Conservation (phyloP, 2,113 vertebrate species). For the Lepidothrix coronata region DNA sequence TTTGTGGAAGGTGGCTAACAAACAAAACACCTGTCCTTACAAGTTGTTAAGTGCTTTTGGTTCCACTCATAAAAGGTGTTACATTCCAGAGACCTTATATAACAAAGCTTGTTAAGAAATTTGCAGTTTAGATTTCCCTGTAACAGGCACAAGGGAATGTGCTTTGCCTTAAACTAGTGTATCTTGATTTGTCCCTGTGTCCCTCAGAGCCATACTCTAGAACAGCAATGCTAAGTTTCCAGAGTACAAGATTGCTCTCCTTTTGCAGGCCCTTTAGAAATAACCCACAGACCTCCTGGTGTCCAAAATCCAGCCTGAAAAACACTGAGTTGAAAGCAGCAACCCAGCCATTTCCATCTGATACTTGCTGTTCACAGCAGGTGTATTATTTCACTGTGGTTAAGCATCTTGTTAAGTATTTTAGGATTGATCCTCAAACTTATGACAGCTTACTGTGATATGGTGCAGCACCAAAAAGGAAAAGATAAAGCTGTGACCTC, state of each 20-base stretch:
- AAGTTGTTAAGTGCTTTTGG: background rate
- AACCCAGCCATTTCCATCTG: background rate
- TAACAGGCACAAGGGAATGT: background rate
- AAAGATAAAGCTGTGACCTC: background rate
- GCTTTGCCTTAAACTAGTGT: background rate
- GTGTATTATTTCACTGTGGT: background rate
- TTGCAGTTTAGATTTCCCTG: background rate
- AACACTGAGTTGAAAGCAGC: background rate
- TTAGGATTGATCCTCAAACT: background rate
- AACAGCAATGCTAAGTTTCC: background rate
- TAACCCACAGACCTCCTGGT: background rate
- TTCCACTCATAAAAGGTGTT: background rate
- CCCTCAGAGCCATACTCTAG: background rate
- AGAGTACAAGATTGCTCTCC: background rate
- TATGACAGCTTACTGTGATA: fast-evolving
- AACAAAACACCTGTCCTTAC: background rate
- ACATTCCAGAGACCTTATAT: background rate
- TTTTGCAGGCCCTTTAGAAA: background rate
- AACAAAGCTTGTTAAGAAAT: background rate
- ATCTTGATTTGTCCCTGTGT: background rate
- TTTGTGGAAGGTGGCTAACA: background rate
- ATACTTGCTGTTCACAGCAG: background rate
- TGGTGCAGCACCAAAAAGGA: background rate
- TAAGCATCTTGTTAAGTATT: background rate
- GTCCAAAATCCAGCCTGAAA: background rate